Conservation (phyloP, 35 echinoderm and acorn worm genomes). For the Strongylocentrotus purpuratus region DNA sequence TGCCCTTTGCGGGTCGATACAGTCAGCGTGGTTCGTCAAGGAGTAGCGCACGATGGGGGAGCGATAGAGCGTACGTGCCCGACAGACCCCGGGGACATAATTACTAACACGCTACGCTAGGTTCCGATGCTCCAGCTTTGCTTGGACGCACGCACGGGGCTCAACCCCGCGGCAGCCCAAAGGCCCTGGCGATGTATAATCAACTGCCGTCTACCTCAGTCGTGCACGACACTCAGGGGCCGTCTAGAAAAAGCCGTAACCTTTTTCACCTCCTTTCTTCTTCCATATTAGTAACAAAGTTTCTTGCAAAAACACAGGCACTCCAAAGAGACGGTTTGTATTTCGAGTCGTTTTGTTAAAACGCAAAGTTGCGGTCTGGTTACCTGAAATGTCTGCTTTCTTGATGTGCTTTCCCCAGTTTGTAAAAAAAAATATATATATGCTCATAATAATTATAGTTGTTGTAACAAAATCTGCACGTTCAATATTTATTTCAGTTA, state of each 20-base stretch:
- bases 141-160: conserved; percentile 49
- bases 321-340: background rate
- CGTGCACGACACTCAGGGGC: conserved; percentile 28
- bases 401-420: too few species aligned
- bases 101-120: conserved; percentile 73
- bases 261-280: background rate
- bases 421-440: too few species aligned
- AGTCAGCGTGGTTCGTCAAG: conserved; percentile 18
- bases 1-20: conserved; percentile 21
- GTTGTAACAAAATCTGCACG: too few species aligned
- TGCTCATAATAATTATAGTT: too few species aligned
- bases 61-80: conserved; percentile 40
- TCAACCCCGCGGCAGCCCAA: conserved; percentile 39
- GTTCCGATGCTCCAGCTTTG: conserved; percentile 53
- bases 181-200: conserved; percentile 46
- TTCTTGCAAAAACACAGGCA: background rate
- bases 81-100: conserved; percentile 62
- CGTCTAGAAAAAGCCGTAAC: background rate
- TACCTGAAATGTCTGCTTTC: too few species aligned
- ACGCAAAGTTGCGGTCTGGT: too few species aligned
- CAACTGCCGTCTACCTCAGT: conserved; percentile 19
- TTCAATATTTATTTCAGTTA: too few species aligned
- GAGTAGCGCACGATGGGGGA: conserved; percentile 25
- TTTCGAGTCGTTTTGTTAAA: too few species aligned
- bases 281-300: background rate